These are phyloP conservation scores for Toxotes jaculatrix DNA, from an alignment of 2,113 vertebrate genomes.

Conservation along the genomic window DNA sequence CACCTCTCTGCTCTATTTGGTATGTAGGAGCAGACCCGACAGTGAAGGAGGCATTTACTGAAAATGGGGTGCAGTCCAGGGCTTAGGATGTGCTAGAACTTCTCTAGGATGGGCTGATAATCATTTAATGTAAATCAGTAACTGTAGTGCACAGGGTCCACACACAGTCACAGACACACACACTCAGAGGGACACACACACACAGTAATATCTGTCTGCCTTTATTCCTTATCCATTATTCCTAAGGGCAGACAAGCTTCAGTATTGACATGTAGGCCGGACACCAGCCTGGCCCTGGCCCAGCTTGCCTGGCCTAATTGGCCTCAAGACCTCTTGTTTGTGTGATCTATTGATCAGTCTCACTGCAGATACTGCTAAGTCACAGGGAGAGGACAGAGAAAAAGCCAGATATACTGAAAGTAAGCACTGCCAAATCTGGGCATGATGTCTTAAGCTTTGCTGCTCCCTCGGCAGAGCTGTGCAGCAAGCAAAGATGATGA, in stretches of 20 bases:
- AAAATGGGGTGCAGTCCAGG: constrained; percentile 65
- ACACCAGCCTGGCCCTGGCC: constrained; percentile 56
- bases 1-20: constrained; percentile 58
- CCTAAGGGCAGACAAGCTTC: constrained; percentile 63
- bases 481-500: constrained; percentile 55
- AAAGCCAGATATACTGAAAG: constrained; percentile 50
- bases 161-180: background rate
- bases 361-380: constrained; percentile 65
- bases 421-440: constrained; percentile 64
- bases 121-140: constrained; percentile 61
- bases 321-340: constrained; percentile 78
- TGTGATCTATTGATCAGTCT: constrained; percentile 76
- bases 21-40: constrained; percentile 62
- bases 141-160: background rate
- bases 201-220: constrained; percentile 30
- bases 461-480: constrained; percentile 45
- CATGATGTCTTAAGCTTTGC: constrained; percentile 70
- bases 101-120: constrained; percentile 41
- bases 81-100: constrained; percentile 54
- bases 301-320: constrained; percentile 74
- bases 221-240: constrained; percentile 62
- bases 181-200: background rate
- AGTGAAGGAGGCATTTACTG: constrained; percentile 68
- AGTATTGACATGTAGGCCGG: constrained; percentile 70
- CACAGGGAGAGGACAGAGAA: constrained; percentile 58